Base-by-base conservation (phyloP, 2,888 invertebrate genomes). In the Oasisia sp. region DNA sequence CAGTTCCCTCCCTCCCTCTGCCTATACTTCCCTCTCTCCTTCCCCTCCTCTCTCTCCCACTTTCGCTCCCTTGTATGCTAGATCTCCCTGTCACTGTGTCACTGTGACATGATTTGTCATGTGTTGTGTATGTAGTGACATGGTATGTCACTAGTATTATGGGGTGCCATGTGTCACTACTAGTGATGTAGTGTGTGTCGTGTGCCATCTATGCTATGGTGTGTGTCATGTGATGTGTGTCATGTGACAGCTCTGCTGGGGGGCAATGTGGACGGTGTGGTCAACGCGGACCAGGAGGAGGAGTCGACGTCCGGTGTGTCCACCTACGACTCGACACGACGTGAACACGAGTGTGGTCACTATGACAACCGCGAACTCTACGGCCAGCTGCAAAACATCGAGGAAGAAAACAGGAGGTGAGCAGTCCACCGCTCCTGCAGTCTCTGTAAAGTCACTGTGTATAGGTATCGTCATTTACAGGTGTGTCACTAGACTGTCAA, bases 261-360 rank as follows among this genome's bases (percentile, higher is more conserved):
- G 93, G 94, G 94, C 95, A 94, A 44, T n/a, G 27, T 74, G 74
- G 74, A 74, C n/a, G 74, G 74, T 27, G 19, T 74, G n/a, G 27
- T 27, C 74, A 74, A 74, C 27, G 74, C 74, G n/a, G 96, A 96
- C 44, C 96, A 96, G 32, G 97, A 97, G 93, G 97, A 97, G 94
- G 97, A 97, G 90, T 97, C 97, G 0, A 97, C 97, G 0, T 97
- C 97, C 27, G 97, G 97, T 56, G 97, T 97, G 92, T 97, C 97
- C 92, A 97, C 97, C 92, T 97, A 97, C 1, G 97, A 97, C 95
- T 97, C 97, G 1, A 89, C 89, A 32, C 92, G 92, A 27, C 91
- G 90, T 27, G 92, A 89, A 32, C 92, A 92, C 19, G 90, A 90
- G n/a, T 38, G 50, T 45, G 44, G 89, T 90, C 74, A 90, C 32